phyloP scores from a whole-genome alignment of 2,888 invertebrate species.

The Pachydiplax longipennis region DNA sequence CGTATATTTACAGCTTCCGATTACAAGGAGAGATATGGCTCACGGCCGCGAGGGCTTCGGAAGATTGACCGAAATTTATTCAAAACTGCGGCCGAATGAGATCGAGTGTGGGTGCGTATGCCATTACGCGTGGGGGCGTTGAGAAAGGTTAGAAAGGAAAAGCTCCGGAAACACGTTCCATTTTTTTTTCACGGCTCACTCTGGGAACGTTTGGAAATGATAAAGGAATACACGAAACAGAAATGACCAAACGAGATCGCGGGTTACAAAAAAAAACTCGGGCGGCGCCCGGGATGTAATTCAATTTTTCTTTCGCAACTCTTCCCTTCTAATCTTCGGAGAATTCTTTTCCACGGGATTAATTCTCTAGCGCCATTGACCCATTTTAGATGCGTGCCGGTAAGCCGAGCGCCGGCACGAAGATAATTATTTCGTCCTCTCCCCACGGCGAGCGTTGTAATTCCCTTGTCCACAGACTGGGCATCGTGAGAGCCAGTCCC shows the following conservation, averaged over 20 bases:
- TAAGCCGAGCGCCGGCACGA: background rate
- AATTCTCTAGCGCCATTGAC: background rate
- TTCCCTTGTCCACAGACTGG: background rate
- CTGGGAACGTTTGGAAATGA: background rate
- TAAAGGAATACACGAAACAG: background rate
- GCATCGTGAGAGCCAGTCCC: background rate
- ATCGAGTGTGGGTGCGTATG: background rate
- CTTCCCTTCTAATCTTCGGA: background rate
- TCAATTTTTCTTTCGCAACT: slow-evolving; percentile 32
- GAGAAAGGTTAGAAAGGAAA: background rate
- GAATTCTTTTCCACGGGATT: background rate
- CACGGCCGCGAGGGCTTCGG: background rate
- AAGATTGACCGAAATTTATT: background rate
- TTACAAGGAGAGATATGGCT: background rate
- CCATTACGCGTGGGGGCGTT: background rate
- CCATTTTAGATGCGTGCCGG: background rate
- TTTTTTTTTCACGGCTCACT: background rate
- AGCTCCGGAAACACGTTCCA: background rate
- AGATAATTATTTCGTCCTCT: background rate
- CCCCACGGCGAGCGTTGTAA: background rate
- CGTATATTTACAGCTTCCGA: background rate
- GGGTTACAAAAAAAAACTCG: background rate
- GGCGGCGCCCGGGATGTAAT: background rate
- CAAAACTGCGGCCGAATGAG: background rate
- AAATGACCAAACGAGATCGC: background rate